phyloP scores from a whole-genome alignment of 2,888 invertebrate species.

The Cabera pusaria region DNA sequence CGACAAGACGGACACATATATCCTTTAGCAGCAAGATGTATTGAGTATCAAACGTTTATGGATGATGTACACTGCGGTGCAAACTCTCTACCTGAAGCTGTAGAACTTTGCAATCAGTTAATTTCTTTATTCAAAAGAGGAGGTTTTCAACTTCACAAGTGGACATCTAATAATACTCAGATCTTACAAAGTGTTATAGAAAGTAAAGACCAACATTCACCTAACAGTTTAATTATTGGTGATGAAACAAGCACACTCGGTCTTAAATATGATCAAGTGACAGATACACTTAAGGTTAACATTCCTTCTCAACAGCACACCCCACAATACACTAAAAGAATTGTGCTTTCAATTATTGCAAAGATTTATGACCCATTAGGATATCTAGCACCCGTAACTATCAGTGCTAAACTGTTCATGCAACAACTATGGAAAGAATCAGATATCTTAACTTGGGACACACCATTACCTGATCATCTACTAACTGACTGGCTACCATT shows the following conservation, averaged over 20 bases:
- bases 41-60: conserved; percentile 2
- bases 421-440: conserved; percentile 5
- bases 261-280: conserved; percentile 1
- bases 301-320: background rate
- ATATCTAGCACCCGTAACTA: background rate
- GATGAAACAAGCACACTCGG: conserved; percentile 7
- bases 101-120: too few species aligned
- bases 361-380: conserved; percentile 1
- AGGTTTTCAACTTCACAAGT: conserved; percentile 10
- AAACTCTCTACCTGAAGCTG: too few species aligned
- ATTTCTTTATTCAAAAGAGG: too few species aligned
- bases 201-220: conserved; percentile 2
- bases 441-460: conserved; percentile 2
- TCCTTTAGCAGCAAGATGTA: background rate
- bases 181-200: conserved; percentile 1
- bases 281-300: background rate
- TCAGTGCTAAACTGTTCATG: conserved; percentile 1
- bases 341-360: conserved; percentile 1
- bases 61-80: conserved; percentile 4
- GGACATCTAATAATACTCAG: conserved; percentile 3
- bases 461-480: conserved; percentile 2
- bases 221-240: conserved; percentile 3
- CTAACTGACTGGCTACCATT: too few species aligned
- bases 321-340: conserved; percentile 3
- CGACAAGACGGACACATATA: too few species aligned